Conservation (phyloP, 2,113 vertebrate species). For the Pseudopodoces humilis region DNA sequence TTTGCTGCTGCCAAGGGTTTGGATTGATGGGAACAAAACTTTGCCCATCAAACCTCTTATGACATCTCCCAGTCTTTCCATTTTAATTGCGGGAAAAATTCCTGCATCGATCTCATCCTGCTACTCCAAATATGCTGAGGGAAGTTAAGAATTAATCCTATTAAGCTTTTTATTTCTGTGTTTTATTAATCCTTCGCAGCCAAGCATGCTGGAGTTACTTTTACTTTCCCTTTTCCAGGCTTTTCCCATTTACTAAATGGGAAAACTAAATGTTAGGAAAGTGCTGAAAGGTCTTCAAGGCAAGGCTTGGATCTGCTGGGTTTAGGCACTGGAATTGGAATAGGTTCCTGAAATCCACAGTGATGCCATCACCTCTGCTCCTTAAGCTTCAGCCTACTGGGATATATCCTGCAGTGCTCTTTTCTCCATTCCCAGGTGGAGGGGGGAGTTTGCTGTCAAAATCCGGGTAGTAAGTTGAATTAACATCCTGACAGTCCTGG, state of each 20-base stretch:
- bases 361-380: background rate
- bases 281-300: background rate
- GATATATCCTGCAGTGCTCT: background rate
- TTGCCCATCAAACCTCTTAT: background rate
- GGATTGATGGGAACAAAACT: background rate
- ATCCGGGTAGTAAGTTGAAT: background rate
- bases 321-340: background rate
- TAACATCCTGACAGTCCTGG: background rate
- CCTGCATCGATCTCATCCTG: background rate
- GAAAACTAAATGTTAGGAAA: background rate
- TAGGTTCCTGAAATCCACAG: background rate
- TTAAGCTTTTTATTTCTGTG: background rate
- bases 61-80: background rate
- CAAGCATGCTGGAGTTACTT: background rate
- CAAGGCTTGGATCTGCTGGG: background rate
- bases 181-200: background rate
- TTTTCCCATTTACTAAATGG: background rate
- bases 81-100: background rate
- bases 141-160: background rate
- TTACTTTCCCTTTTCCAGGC: background rate
- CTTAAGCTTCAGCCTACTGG: background rate
- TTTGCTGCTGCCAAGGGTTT: background rate
- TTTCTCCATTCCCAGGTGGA: background rate
- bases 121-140: background rate
- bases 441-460: background rate